Conservation (phyloP, 2,888 invertebrate genomes). For the Pollenia labialis region DNA sequence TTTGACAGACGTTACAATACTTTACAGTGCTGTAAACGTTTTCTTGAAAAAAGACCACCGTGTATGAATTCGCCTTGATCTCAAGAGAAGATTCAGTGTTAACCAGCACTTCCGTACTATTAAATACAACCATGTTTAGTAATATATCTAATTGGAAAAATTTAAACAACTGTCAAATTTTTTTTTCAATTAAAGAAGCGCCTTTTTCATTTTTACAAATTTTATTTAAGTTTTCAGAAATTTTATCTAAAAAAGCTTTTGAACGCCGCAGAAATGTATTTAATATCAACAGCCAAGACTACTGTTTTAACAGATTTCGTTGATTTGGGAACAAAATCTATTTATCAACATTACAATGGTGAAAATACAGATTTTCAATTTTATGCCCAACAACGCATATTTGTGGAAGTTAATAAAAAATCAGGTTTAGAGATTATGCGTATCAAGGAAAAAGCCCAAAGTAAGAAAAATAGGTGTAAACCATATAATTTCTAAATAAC, state of each 20-base stretch:
- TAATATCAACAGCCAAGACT: slow-evolving; percentile 81
- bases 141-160: background rate
- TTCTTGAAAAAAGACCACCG: no score
- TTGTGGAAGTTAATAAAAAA: slow-evolving; percentile 81
- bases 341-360: slow-evolving; percentile 79
- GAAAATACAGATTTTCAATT: slow-evolving; percentile 82
- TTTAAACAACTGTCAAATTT: slow-evolving; percentile 54
- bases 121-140: background rate
- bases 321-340: slow-evolving; percentile 80
- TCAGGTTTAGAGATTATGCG: slow-evolving; percentile 82
- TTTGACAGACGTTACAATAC: no score
- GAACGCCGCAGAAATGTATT: slow-evolving; percentile 77
- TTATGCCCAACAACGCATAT: slow-evolving; percentile 79
- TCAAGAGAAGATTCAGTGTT: no score
- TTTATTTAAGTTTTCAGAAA: background rate
- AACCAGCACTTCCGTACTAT: no score
- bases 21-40: no score
- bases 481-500: no score
- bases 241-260: background rate
- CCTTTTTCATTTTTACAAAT: background rate
- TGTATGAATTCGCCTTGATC: no score
- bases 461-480: slow-evolving; percentile 70
- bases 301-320: slow-evolving; percentile 81
- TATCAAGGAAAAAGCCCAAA: slow-evolving; percentile 78
- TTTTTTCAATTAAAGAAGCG: slow-evolving; percentile 43